Evolutionary conservation across 92 coral and sea anemone species (phyloP), one percentile per base, ranked within the genome.

Genomic region (Epizoanthus rinbou): DNA sequence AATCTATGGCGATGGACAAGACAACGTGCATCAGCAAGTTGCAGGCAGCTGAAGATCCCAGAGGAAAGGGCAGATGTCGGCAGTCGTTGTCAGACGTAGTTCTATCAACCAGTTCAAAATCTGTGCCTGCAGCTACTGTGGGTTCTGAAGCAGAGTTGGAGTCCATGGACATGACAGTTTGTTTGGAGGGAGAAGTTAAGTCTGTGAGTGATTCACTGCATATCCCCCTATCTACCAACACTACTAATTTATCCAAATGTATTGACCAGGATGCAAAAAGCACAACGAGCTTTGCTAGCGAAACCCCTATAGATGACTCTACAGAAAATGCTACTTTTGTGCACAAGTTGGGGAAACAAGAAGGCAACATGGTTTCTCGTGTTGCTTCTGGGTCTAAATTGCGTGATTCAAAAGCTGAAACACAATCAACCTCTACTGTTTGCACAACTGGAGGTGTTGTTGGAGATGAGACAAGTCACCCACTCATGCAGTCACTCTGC

Each of bases 1-100:
- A 24, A 16, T 73, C 43, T 57, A 8, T 23, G 16, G 56, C 56
- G 8, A 75, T 57, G 80, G 80, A 75, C 57, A 57, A 57, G 25
- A 75, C 80, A 31, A 18, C 80, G 7, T 75, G 67, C 35, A 56
- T 17, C 21, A 52, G 17, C 41, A 57, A 18, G 66, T 16, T 75
- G 54, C 52, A 75, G 45, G 53, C 53, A 47, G 53, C 53, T 47
- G 53, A 47, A 15, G 16, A 14, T 66, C 33, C 39, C 45, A 66
- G 22, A 8, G 11, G 54, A 50, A 50, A 6, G 3, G 54, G 8
- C 54, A 50, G 54, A 11, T 33, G 47, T 13, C 73, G 8, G n/a
- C 73, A 33, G 13, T 4, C 47, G 15, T 10, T 67, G 18, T 67
- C 22, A 33, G 47, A 15, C 10, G 47, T 10, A 35, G 50, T 7